A percentile compares a stretch with the other conserved stretches of the same genome.
phyloP scores from a whole-genome alignment of 2,797 vertebrate genomes.

The Neosalanx taihuensis region DNA sequence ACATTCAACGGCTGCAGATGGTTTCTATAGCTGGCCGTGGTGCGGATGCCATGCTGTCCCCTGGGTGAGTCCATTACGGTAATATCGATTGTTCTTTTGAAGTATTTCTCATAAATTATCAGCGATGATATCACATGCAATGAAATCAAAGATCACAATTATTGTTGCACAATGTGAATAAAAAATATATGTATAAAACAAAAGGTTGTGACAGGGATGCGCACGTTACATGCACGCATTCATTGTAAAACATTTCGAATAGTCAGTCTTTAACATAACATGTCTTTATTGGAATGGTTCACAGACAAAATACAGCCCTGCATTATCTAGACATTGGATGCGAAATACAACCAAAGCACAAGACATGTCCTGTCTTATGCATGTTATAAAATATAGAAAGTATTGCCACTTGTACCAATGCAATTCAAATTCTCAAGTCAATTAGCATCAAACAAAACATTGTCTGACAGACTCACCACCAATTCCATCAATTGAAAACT shows the following conservation, averaged over 20 bases:
- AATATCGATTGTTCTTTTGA: too few relatives aligned
- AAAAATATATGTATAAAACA: too few relatives aligned
- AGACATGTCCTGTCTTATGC: conserved; percentile 34
- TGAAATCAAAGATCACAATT: too few relatives aligned
- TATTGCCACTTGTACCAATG: conserved; percentile 24
- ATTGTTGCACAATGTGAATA: too few relatives aligned
- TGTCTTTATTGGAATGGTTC: conserved; percentile 79
- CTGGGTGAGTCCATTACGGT: too few relatives aligned
- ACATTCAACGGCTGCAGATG: background rate
- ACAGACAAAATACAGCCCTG: conserved; percentile 67
- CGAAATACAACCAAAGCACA: conserved; percentile 48
- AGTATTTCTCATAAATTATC: too few relatives aligned
- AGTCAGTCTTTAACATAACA: conserved; percentile 35
- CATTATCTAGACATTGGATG: conserved; percentile 55
- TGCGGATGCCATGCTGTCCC: background rate
- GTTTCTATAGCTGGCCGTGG: background rate
- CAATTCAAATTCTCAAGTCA: conserved; percentile 34
- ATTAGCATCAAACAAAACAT: conserved; percentile 29
- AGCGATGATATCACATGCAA: too few relatives aligned
- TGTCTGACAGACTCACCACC: conserved; percentile 27
- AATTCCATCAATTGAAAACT: conserved; percentile 24
- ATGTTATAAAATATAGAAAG: conserved; percentile 32
- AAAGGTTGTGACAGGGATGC: too few relatives aligned
- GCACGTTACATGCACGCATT: too few relatives aligned
- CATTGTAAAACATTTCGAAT: too few relatives aligned